phyloP scores from a whole-genome alignment of 1,140 invertebrate genomes.

The Thaumetopoea pityocampa region DNA sequence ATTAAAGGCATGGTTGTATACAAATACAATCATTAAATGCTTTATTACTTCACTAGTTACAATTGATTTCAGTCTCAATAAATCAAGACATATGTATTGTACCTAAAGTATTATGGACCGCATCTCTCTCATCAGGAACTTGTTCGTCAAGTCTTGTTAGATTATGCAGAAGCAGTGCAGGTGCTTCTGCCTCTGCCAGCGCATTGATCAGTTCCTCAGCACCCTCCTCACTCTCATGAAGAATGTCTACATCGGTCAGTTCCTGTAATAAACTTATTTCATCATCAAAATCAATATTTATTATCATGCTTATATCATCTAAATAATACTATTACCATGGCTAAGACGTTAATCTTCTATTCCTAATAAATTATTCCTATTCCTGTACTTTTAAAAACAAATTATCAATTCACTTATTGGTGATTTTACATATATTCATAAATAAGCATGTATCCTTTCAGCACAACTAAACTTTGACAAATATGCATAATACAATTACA shows the following conservation, averaged over 20 bases:
- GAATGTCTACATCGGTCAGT: constrained; percentile 96
- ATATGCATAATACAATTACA: neutral
- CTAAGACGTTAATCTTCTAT: no score
- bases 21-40: no score
- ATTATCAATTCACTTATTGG: no score
- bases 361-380: no score
- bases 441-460: no score
- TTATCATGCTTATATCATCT: no score
- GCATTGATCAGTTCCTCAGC: constrained; percentile 86
- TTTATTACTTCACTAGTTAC: neutral
- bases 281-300: no score
- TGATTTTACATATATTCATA: no score
- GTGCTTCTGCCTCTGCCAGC: constrained; percentile 91
- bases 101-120: constrained; percentile 96
- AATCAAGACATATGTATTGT: neutral
- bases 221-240: constrained; percentile 92
- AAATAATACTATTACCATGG: no score
- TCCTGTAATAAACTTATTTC: constrained; percentile 87
- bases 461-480: neutral
- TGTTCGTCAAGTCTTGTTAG: constrained; percentile 95
- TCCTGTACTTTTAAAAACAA: no score
- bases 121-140: constrained; percentile 96
- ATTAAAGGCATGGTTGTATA: no score
- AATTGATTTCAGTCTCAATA: neutral
- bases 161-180: constrained; percentile 95